Conservation (phyloP, 2,797 vertebrate genomes). For the Xiphorhynchus erythropygius region DNA sequence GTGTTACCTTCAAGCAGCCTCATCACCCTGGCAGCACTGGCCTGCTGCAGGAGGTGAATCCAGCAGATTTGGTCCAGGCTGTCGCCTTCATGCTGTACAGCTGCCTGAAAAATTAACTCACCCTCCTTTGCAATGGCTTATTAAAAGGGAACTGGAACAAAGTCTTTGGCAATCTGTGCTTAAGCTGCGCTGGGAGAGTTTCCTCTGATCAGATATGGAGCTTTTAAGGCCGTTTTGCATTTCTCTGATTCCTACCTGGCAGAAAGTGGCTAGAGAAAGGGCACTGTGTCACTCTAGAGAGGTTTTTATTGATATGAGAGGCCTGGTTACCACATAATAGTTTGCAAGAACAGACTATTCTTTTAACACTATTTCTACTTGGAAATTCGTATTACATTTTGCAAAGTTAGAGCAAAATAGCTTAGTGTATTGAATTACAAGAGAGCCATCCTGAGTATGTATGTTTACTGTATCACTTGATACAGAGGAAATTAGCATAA, state of each 20-base stretch:
- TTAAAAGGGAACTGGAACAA: constrained; percentile 12
- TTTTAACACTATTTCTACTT: not conserved
- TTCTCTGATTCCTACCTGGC: constrained; percentile 49
- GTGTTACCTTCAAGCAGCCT: not conserved
- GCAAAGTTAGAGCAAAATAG: constrained; percentile 9
- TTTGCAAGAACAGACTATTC: not conserved
- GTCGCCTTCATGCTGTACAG: not conserved
- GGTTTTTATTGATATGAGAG: not conserved
- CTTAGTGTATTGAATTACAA: not conserved
- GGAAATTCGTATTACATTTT: not conserved
- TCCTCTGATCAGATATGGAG: constrained; percentile 41
- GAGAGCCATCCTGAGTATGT: not conserved
- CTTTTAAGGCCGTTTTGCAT: constrained; percentile 27
- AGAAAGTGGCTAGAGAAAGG: constrained; percentile 34
- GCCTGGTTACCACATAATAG: not conserved
- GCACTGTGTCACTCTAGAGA: not conserved
- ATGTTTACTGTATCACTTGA: constrained; percentile 25
- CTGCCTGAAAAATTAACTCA: constrained; percentile 5
- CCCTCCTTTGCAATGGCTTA: not conserved
- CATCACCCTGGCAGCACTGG: not conserved
- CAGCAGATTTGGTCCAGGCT: not conserved
- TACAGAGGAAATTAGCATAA: constrained; percentile 23
- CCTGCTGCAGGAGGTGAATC: not conserved
- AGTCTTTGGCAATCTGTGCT: not conserved
- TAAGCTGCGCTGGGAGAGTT: not conserved